A percentile compares a stretch with the other conserved stretches of the same genome.
These are phyloP conservation scores for Gambusia affinis DNA, from an alignment of 2,113 vertebrate genomes.

Conservation along the genomic window DNA sequence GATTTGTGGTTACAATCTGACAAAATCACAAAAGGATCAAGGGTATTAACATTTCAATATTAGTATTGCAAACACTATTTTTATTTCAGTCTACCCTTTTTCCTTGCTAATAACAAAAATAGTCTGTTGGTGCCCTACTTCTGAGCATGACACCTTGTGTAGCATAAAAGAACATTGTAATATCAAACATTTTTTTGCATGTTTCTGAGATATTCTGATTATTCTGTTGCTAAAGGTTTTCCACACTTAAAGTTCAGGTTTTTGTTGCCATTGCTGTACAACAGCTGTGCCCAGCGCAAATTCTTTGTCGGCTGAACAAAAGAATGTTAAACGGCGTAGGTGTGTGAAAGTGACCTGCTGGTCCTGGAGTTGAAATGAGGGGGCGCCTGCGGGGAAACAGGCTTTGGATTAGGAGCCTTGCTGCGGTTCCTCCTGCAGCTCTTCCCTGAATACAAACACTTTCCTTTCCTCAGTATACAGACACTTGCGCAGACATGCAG, in stretches of 20 bases:
- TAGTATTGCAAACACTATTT: too few species aligned
- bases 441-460: constrained; percentile 21
- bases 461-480: constrained; percentile 1
- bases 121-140: too few species aligned
- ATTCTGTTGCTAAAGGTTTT: background rate
- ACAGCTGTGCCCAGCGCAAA: constrained; percentile 7
- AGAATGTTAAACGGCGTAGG: constrained; percentile 42
- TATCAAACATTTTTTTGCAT: background rate
- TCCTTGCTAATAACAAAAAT: too few species aligned
- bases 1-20: too few species aligned
- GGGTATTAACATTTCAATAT: too few species aligned
- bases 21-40: too few species aligned
- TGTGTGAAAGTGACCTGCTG: constrained; percentile 63
- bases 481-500: background rate
- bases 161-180: too few species aligned
- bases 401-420: constrained; percentile 42
- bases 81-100: too few species aligned
- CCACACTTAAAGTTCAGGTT: constrained; percentile 8
- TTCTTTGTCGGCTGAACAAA: constrained; percentile 38
- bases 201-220: background rate
- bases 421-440: constrained; percentile 29
- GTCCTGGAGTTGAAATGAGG: constrained; percentile 42
- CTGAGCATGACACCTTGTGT: too few species aligned
- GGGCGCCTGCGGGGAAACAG: constrained; percentile 34
- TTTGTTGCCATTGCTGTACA: constrained; percentile 8